Conservation (phyloP, 1,140 invertebrate genomes). For the Nautilus pompilius region DNA sequence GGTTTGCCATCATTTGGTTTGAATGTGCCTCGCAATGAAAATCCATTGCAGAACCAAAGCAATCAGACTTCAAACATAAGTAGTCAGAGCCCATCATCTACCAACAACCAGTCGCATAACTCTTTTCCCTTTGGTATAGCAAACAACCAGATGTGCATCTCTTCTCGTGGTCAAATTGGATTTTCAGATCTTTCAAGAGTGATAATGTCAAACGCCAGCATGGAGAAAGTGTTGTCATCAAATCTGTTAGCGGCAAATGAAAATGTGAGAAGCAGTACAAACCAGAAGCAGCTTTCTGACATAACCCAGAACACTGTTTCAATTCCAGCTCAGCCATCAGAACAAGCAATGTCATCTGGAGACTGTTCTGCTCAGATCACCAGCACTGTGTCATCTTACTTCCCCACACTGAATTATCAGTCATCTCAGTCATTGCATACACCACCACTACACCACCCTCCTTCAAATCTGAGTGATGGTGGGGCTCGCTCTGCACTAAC, state of each 20-base stretch:
- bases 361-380: slow-evolving; percentile 2
- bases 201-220: too few relatives aligned
- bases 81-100: too few relatives aligned
- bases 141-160: too few relatives aligned
- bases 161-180: too few relatives aligned
- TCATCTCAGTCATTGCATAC: slow-evolving; percentile 22
- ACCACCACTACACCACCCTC: slow-evolving; percentile 26
- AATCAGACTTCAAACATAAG: too few relatives aligned
- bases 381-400: slow-evolving; percentile 9
- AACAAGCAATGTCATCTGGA: neutral
- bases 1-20: neutral
- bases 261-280: neutral
- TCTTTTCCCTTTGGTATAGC: too few relatives aligned
- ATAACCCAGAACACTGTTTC: neutral
- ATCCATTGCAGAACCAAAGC: too few relatives aligned
- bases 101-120: too few relatives aligned
- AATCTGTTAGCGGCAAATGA: neutral
- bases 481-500: slow-evolving; percentile 12
- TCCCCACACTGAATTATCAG: slow-evolving; percentile 4
- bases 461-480: slow-evolving; percentile 19
- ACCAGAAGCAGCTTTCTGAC: neutral
- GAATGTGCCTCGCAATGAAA: neutral
- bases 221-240: too few relatives aligned
- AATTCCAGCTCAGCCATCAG: neutral
- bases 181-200: too few relatives aligned